phyloP scores from a whole-genome alignment of 2,113 vertebrate species.

The Onychorhynchus coronatus region DNA sequence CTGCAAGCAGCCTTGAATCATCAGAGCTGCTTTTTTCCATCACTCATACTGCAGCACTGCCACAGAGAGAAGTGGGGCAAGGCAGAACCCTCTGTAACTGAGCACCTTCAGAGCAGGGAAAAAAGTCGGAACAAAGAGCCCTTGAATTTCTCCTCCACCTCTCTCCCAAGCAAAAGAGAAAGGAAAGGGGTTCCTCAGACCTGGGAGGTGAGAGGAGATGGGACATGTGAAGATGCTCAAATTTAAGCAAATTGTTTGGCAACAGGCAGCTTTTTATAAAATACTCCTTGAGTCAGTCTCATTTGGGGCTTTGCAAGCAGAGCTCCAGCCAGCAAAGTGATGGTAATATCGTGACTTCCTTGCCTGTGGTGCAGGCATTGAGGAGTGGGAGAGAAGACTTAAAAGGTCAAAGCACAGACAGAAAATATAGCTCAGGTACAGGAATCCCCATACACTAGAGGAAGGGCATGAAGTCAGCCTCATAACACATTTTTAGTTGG shows the following conservation, averaged over 20 bases:
- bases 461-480: not conserved
- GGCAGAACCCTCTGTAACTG: not conserved
- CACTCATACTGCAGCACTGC: not conserved
- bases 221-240: not conserved
- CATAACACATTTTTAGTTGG: not conserved
- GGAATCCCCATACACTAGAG: not conserved
- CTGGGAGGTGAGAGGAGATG: not conserved
- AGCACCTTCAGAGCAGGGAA: not conserved
- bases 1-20: not conserved
- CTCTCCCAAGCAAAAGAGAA: not conserved
- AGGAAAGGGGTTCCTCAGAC: rapidly evolving
- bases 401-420: not conserved
- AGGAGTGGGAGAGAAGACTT: not conserved
- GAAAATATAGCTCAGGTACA: rapidly evolving
- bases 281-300: not conserved
- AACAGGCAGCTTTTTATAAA: not conserved
- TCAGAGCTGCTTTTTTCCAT: not conserved
- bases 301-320: not conserved
- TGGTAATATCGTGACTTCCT: not conserved
- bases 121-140: not conserved
- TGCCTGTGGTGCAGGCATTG: not conserved
- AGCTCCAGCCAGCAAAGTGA: not conserved
- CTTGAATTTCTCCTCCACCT: not conserved
- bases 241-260: not conserved
- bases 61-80: not conserved